phyloP scores from a whole-genome alignment of 2,888 invertebrate species.

The Ophraella communa region DNA sequence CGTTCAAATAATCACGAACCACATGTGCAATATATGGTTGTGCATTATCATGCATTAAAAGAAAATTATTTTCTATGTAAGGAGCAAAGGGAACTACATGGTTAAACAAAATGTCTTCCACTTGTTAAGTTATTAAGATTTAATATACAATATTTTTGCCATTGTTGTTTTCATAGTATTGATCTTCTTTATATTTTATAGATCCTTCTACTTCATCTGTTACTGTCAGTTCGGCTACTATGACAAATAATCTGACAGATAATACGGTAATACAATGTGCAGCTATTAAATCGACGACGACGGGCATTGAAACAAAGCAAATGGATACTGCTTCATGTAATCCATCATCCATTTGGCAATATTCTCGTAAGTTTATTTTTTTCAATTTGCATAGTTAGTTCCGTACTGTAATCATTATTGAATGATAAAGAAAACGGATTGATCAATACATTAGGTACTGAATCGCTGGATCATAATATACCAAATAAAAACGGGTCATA shows the following conservation, averaged over 20 bases:
- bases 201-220: conserved; percentile 57
- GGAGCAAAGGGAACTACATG: background rate
- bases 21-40: background rate
- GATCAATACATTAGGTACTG: too few relatives aligned
- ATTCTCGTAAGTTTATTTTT: conserved; percentile 69
- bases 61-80: background rate
- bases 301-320: conserved; percentile 63
- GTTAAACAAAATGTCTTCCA: too few relatives aligned
- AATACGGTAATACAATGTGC: conserved; percentile 70
- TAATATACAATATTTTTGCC: background rate
- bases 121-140: too few relatives aligned
- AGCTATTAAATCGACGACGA: conserved; percentile 68
- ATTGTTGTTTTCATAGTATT: background rate
- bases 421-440: too few relatives aligned
- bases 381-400: background rate
- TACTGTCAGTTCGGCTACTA: conserved; percentile 68
- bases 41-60: background rate
- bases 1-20: background rate
- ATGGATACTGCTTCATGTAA: conserved; percentile 64
- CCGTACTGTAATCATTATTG: too few relatives aligned
- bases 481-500: too few relatives aligned
- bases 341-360: conserved; percentile 80
- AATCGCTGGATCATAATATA: too few relatives aligned
- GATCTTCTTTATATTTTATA: conserved; percentile 21
- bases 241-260: conserved; percentile 65